phyloP scores from a whole-genome alignment of 2,888 invertebrate genomes.

The Acanthopleura granulata region DNA sequence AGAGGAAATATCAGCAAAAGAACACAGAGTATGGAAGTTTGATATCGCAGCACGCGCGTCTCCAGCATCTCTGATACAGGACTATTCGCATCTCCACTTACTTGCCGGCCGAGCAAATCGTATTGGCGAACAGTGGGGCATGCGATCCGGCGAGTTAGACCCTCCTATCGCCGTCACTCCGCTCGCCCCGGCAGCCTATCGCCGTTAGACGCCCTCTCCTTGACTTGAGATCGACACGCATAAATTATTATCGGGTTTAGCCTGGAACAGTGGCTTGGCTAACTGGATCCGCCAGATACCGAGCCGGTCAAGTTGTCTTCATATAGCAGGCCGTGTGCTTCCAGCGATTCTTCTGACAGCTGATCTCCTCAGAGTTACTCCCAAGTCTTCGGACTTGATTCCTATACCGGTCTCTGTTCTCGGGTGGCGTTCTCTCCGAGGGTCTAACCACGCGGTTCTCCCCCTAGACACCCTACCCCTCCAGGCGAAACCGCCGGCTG shows the following conservation, averaged over 20 bases:
- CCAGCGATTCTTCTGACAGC: slow-evolving; percentile 6
- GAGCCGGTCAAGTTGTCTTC: too few species aligned
- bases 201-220: neutral
- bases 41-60: neutral
- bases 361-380: slow-evolving; percentile 1
- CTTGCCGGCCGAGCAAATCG: neutral
- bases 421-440: neutral
- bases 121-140: neutral
- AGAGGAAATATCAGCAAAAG: neutral
- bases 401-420: neutral
- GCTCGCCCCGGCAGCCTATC: neutral
- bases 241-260: neutral
- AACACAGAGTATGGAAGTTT: neutral
- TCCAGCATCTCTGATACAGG: neutral
- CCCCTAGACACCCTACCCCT: too few species aligned
- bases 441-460: neutral
- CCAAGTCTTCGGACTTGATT: neutral
- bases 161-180: slow-evolving; percentile 4
- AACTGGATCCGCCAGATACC: too few species aligned
- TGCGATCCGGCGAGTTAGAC: neutral
- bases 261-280: neutral
- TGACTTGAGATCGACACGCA: neutral
- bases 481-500: too few species aligned
- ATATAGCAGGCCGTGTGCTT: too few species aligned
- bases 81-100: neutral